Conservation (phyloP, 2,113 vertebrate genomes). For the Oreochromis niloticus region DNA sequence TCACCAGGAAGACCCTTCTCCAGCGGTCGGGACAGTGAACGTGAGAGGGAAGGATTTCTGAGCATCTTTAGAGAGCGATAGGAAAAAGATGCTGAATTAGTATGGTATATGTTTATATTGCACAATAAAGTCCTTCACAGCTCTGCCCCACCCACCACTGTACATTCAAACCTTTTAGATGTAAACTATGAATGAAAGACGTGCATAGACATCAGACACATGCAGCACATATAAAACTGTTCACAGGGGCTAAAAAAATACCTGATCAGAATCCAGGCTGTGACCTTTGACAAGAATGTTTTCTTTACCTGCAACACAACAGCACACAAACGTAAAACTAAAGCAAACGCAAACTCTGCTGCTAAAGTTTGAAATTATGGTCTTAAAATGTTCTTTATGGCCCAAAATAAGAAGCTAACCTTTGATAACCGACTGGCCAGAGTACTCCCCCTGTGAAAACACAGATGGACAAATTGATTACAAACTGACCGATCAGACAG, state of each 20-base stretch:
- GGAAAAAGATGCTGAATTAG: background rate
- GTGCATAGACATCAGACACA: background rate
- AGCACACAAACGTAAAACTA: background rate
- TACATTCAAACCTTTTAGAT: background rate
- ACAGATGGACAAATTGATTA: background rate
- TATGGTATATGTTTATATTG: background rate
- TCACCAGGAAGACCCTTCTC: constrained; percentile 75
- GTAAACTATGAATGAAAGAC: background rate
- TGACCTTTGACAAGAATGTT: constrained; percentile 79
- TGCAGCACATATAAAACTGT: background rate
- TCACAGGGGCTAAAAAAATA: constrained; percentile 38
- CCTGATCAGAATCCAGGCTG: constrained; percentile 79
- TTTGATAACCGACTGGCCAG: constrained; percentile 77
- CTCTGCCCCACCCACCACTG: background rate
- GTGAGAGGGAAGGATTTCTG: constrained; percentile 61
- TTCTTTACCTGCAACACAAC: constrained; percentile 83
- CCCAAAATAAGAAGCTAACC: constrained; percentile 33
- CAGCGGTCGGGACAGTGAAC: constrained; percentile 77
- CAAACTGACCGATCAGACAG: background rate
- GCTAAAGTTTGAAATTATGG: background rate
- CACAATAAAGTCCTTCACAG: background rate
- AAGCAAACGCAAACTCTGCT: background rate
- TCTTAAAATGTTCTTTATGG: background rate
- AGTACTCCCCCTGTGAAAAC: constrained; percentile 71
- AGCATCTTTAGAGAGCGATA: constrained; percentile 27